Base-by-base conservation (phyloP, 2,888 invertebrate species). In the Physocephala rufipes region DNA sequence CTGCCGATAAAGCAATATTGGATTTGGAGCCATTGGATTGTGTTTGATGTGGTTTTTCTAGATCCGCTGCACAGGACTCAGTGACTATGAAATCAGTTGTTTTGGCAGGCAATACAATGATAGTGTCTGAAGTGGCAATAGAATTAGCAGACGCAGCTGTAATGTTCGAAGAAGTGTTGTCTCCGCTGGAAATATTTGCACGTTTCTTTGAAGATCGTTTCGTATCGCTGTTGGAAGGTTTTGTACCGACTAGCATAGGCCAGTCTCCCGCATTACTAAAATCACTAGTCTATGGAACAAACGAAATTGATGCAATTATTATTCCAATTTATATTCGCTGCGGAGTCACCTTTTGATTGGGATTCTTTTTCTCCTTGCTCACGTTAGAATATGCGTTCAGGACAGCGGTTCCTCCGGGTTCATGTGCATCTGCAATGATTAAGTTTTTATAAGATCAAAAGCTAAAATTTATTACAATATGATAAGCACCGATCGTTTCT, bases 241-340 rank as follows among this genome's bases (percentile, higher is more conserved):
- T 87, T 84, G 91, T 90, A 78, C 94, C 93, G 77, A 83, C 81
- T 47, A 96, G 88, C 78, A 95, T 92, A 79, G 97, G 96, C 96
- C 96, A 97, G 87, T 96, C 96, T 78, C 93, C 92, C 80, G 93
- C 93, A 87, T 95, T 94, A 77, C 92, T 91, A 87, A 96, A 93
- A 86, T 94, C 93, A 84, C 93, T 93, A 76, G 93, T 93, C 95
- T 95, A 89, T 7, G 87, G 28, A 21, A n/a, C 28, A 24, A n/a
- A n/a, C 3, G 15, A 62, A 62, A 62, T 21, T 19, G 2, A 19
- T 9, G 15, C 24, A 30, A 7, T 30, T 16, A 2, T 2, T n/a
- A 12, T 30, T 16, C 15, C 5, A 19, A 36, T 61, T 36, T 30
- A 12, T 36, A 28, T 28, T 12, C 16, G 36, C 2, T 13, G 62